A percentile compares a stretch with the other conserved stretches of the same genome.
Conservation (phyloP, 1,140 invertebrate genomes). For the Bombus sylvicola region DNA sequence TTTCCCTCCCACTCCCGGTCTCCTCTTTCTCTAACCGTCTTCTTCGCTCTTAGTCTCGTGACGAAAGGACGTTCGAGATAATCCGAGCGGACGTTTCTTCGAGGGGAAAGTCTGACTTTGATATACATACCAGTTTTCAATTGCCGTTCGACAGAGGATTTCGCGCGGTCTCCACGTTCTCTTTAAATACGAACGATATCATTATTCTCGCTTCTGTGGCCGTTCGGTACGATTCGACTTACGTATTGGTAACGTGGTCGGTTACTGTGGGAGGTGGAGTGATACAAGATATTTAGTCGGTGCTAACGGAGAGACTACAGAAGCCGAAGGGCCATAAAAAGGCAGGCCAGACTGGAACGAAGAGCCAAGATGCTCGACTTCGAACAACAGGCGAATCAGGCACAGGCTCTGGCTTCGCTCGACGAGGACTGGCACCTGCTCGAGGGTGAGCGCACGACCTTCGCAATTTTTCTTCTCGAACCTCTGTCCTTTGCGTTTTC, state of each 20-base stretch:
- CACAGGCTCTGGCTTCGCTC: constrained; percentile 71
- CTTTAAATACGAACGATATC: background rate
- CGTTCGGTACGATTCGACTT: background rate
- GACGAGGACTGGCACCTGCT: constrained; percentile 77
- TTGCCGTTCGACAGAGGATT: constrained; percentile 37
- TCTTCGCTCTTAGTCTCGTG: constrained; percentile 20
- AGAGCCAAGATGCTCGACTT: constrained; percentile 70
- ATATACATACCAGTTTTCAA: constrained; percentile 48
- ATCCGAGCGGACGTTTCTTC: constrained; percentile 40
- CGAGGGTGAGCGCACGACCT: constrained; percentile 75
- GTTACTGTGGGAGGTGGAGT: constrained; percentile 25
- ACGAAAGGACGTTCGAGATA: constrained; percentile 49
- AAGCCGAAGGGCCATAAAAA: background rate
- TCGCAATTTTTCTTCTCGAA: constrained; percentile 63
- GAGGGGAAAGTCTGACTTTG: constrained; percentile 46
- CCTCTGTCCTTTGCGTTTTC: constrained; percentile 16
- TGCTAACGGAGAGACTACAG: background rate
- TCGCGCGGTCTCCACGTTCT: constrained; percentile 7
- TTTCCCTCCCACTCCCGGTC: background rate
- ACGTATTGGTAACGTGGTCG: background rate
- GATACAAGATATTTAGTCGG: constrained; percentile 9
- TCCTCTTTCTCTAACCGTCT: constrained; percentile 7
- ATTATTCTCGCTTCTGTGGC: background rate
- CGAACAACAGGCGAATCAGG: constrained; percentile 76
- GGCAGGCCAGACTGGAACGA: constrained; percentile 20